phyloP scores from a whole-genome alignment of 2,888 invertebrate genomes.

The Chymomyza amoena region DNA sequence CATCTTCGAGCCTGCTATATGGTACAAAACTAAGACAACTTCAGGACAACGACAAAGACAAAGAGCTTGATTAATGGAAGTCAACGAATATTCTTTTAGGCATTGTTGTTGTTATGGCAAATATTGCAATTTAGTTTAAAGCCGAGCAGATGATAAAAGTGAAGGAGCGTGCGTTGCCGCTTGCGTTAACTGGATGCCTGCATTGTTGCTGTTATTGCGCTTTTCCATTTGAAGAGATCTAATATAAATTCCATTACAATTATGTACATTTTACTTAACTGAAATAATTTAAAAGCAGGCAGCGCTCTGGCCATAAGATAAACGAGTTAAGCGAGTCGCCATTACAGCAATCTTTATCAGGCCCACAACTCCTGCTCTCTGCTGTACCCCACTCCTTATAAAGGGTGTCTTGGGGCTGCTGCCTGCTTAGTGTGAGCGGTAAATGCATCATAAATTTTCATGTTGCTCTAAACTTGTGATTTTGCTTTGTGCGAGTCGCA shows the following conservation, averaged over 20 bases:
- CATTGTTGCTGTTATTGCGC: background rate
- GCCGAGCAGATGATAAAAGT: background rate
- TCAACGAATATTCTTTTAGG: slow-evolving; percentile 13
- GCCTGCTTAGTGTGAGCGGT: slow-evolving; percentile 18
- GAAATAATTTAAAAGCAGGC: slow-evolving; percentile 44
- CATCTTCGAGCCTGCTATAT: no score
- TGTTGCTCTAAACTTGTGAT: slow-evolving; percentile 68
- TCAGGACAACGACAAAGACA: background rate
- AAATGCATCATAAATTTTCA: slow-evolving; percentile 71
- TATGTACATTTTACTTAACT: slow-evolving; percentile 63
- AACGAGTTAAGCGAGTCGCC: slow-evolving; percentile 36
- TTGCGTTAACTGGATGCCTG: background rate
- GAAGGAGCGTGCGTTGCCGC: background rate
- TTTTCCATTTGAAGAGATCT: slow-evolving; percentile 22
- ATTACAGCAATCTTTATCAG: background rate
- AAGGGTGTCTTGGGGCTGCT: slow-evolving; percentile 7
- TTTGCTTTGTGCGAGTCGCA: slow-evolving; percentile 61
- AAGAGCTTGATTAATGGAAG: background rate
- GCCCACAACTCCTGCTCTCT: background rate
- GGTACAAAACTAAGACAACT: no score
- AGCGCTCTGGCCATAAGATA: slow-evolving; percentile 20
- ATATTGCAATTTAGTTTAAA: background rate
- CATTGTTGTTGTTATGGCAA: slow-evolving; percentile 17
- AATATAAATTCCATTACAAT: slow-evolving; percentile 65
- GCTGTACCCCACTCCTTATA: background rate